Evolutionary conservation across 2,797 vertebrate species (phyloP).

Genomic region (Phoebastria nigripes): DNA sequence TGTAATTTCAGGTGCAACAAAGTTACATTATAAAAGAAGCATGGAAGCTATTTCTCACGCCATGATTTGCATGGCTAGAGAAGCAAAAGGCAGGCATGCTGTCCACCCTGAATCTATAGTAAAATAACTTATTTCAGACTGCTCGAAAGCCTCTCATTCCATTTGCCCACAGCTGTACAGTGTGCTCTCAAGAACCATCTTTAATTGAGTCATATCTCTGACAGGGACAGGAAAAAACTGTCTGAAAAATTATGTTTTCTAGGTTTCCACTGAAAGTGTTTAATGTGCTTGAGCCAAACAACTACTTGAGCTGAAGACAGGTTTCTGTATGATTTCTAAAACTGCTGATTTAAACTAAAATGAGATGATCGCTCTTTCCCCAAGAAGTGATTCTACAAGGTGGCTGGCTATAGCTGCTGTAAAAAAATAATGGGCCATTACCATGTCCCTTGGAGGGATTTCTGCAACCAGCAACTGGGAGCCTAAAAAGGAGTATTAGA

Average conservation of each 20-base stretch:
- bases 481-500: not conserved
- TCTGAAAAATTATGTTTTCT: not conserved
- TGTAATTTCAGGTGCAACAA: slow-evolving; percentile 50
- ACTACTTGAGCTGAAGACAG: not conserved
- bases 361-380: not conserved
- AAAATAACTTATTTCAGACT: not conserved
- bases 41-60: slow-evolving; percentile 2
- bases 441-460: not conserved
- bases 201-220: not conserved
- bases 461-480: not conserved
- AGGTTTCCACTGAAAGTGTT: not conserved
- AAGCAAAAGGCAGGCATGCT: not conserved
- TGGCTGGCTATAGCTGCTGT: not conserved
- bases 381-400: not conserved
- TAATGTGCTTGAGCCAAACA: not conserved
- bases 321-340: not conserved
- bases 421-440: not conserved
- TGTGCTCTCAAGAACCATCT: not conserved
- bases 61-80: slow-evolving; percentile 11
- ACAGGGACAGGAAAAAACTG: not conserved
- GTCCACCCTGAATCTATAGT: not conserved
- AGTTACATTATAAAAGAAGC: slow-evolving; percentile 17
- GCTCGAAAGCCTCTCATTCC: not conserved
- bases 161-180: not conserved
- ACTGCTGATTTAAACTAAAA: not conserved